Base-by-base conservation (phyloP, 2,797 vertebrate species). In the Sitta carolinensis region DNA sequence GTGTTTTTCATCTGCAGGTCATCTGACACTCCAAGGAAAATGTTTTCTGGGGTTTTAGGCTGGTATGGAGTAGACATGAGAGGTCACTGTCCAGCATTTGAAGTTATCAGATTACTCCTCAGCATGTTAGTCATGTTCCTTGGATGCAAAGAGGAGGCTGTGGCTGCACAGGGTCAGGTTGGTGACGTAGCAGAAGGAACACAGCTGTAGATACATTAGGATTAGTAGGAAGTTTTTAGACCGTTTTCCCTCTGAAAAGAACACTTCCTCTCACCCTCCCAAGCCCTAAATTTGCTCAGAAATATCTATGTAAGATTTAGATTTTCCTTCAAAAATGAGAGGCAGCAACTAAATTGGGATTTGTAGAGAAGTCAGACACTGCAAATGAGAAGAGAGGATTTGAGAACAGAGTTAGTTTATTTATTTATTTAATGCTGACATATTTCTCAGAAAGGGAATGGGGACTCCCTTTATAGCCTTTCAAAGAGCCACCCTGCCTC, bases 201-300 rank as follows among this genome's bases (percentile, higher is more conserved):
- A 40, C 85, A 94, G 67, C 83, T 95, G 87, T 59, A 57, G 13
- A 34, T 36, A 22, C 14, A 0, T 36, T 69, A 54, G 22, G 27
- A 34, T 72, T 81, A 32, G 73, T 4, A 59, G 43, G 36, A 89
- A 86, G 11, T 3, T 75, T 67, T 59, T 38, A 17, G 34, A 42
- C n/a, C 2, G 1, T 68, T 93, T 84, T 80, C 8, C 16, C 3
- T 68, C 38, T 58, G 52, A 64, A 57, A 82, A 63, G 8, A 73
- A 16, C 10, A 12, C 9, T 54, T 59, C 6, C 7, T 3, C 3
- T 36, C 2, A 8, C 4, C 5, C 13, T 42, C 11, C 3, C 15
- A 67, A 83, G 34, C 52, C 30, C 13, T 51, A 23, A 32, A 38
- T 85, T 64, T 91, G 7, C 30, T 64, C 25, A 10, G 26, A 70